Percentiles rank a stretch among this genome's conserved stretches.
phyloP scores from a whole-genome alignment of 2,888 invertebrate species.

The Idaea aversata region DNA sequence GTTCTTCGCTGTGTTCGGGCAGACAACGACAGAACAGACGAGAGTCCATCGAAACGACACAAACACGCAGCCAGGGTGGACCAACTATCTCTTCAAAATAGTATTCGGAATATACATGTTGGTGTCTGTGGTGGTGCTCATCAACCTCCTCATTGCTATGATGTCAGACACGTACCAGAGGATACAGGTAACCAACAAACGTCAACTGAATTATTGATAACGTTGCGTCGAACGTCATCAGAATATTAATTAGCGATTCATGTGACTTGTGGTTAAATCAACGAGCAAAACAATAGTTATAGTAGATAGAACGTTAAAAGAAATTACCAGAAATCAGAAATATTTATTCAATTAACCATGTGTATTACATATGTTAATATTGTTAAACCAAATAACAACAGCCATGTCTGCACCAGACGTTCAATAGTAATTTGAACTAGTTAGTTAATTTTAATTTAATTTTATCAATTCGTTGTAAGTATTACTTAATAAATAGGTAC shows the following conservation, averaged over 20 bases:
- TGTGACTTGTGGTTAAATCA: too few species aligned
- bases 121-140: constrained; percentile 99
- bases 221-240: constrained; percentile 22
- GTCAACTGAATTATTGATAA: constrained; percentile 21
- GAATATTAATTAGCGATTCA: background rate
- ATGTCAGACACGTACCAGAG: constrained; percentile 99
- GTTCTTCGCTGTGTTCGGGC: constrained; percentile 99
- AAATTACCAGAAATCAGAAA: too few species aligned
- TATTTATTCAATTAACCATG: too few species aligned
- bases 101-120: constrained; percentile 97
- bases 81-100: constrained; percentile 92
- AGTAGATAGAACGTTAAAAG: too few species aligned
- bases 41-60: constrained; percentile 82
- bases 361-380: too few species aligned
- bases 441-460: too few species aligned
- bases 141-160: constrained; percentile 99
- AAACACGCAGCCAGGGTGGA: constrained; percentile 88
- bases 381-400: too few species aligned
- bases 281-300: too few species aligned
- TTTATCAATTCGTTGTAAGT: too few species aligned
- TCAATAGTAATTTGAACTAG: too few species aligned
- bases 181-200: constrained; percentile 98
- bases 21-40: constrained; percentile 91
- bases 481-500: too few species aligned
- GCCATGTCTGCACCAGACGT: too few species aligned